Conservation (phyloP, 30 jellyfish, hydroid and myxozoan genomes). For the Clytia hemisphaerica region DNA sequence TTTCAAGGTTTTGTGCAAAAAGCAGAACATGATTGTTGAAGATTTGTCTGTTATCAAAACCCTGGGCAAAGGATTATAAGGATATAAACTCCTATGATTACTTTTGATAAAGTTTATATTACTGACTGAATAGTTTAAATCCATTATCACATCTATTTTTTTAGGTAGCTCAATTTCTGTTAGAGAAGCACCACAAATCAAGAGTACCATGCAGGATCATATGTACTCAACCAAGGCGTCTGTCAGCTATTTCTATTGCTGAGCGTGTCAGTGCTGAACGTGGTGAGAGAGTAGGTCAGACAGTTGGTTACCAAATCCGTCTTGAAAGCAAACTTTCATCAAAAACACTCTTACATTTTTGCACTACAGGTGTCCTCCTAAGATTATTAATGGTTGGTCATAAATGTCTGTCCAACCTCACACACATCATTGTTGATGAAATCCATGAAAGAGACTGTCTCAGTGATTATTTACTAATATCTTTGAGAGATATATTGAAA, state of each 20-base stretch:
- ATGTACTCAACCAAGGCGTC: constrained; percentile 72
- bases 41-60: too few species aligned
- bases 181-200: constrained; percentile 41
- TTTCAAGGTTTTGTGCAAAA: too few species aligned
- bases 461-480: constrained; percentile 54
- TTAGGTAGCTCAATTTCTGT: constrained; percentile 56
- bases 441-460: constrained; percentile 58
- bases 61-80: too few species aligned
- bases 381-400: constrained; percentile 69
- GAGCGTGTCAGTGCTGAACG: constrained; percentile 73
- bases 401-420: constrained; percentile 38
- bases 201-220: constrained; percentile 53
- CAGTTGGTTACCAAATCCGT: constrained; percentile 71
- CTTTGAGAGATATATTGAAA: constrained; percentile 55
- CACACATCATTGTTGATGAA: constrained; percentile 74
- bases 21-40: too few species aligned
- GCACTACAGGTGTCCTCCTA: constrained; percentile 67
- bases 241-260: constrained; percentile 71
- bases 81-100: too few species aligned
- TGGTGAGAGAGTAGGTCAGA: constrained; percentile 74
- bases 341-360: constrained; percentile 42
- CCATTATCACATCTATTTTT: too few species aligned
- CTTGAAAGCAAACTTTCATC: constrained; percentile 61
- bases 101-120: too few species aligned
- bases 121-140: too few species aligned